Evolutionary conservation across 2,113 vertebrate genomes (phyloP).

Genomic region (Nothocercus nigrocapillus): DNA sequence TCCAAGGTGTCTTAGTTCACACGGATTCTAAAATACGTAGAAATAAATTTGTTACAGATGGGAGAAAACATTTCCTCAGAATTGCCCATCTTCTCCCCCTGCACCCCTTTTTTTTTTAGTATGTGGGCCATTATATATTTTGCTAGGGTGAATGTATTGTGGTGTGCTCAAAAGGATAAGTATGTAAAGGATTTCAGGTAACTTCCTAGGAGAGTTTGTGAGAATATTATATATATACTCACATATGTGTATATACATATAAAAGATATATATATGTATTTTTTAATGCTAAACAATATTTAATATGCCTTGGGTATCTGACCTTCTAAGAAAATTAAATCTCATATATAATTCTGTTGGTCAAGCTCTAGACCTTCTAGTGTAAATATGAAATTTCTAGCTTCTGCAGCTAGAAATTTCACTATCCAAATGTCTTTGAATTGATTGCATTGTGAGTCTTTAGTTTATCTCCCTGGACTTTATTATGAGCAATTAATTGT

Average conservation of each 20-base stretch:
- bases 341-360: not conserved
- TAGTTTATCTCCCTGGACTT: not conserved
- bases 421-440: not conserved
- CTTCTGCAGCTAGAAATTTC: not conserved
- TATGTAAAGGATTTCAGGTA: not conserved
- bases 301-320: not conserved
- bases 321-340: not conserved
- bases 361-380: not conserved
- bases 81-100: not conserved
- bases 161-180: not conserved
- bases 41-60: not conserved
- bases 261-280: not conserved
- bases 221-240: not conserved
- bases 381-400: not conserved
- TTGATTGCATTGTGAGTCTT: not conserved
- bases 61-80: not conserved
- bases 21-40: not conserved
- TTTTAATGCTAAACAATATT: not conserved
- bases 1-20: not conserved
- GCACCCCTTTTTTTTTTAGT: not conserved
- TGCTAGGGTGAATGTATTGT: not conserved
- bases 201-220: not conserved
- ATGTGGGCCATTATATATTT: not conserved
- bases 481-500: not conserved
- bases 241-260: too few relatives aligned